These are phyloP conservation scores for Creontiades dilutus DNA, from an alignment of 2,888 invertebrate genomes.

Conservation along the genomic window DNA sequence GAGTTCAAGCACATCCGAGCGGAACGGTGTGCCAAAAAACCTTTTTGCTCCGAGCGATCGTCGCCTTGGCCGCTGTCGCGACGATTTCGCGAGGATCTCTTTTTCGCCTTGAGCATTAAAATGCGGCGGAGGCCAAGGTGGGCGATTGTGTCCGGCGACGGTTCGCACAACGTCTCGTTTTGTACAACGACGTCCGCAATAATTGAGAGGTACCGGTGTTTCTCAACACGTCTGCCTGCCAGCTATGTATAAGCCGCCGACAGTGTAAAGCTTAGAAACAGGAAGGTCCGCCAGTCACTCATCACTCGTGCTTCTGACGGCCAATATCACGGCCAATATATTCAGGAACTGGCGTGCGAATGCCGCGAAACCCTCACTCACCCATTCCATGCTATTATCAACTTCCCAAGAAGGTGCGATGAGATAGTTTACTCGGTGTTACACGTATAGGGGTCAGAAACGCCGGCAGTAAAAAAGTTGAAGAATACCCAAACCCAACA, in stretches of 20 bases:
- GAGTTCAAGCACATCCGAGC: constrained; percentile 54
- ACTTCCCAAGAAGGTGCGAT: too few species aligned
- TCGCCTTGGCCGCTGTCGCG: constrained; percentile 25
- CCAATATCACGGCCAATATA: too few species aligned
- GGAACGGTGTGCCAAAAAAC: constrained; percentile 52
- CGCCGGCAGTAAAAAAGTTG: too few species aligned
- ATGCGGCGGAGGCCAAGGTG: constrained; percentile 9
- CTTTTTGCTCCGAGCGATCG: not conserved
- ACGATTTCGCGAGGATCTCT: constrained; percentile 41
- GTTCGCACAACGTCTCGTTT: constrained; percentile 19
- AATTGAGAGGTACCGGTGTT: not conserved
- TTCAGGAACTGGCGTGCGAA: too few species aligned
- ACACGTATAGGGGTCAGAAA: too few species aligned
- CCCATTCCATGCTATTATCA: too few species aligned
- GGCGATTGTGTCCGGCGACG: not conserved
- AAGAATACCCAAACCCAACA: too few species aligned
- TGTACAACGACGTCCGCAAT: not conserved
- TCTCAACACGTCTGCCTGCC: not conserved
- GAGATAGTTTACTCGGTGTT: too few species aligned
- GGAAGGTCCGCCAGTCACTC: too few species aligned
- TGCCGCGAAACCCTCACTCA: too few species aligned
- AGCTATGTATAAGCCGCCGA: not conserved
- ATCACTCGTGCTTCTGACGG: too few species aligned
- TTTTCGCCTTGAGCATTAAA: constrained; percentile 17
- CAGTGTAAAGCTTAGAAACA: too few species aligned